Conservation (phyloP, 1,140 invertebrate species). For the Drosophila willistoni region DNA sequence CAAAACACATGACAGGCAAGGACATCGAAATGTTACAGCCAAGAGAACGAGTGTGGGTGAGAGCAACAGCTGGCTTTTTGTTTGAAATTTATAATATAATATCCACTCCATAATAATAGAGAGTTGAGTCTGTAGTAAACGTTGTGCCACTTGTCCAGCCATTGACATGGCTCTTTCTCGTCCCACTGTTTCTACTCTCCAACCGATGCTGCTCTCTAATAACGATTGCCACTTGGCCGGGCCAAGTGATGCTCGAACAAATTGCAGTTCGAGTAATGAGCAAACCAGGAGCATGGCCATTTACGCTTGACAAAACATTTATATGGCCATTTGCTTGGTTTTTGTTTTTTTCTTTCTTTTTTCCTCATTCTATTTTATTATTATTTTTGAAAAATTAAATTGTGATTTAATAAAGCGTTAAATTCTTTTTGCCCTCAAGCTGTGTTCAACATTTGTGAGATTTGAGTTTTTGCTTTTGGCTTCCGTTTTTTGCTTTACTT, state of each 20-base stretch:
- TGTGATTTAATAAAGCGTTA: slow-evolving; percentile 72
- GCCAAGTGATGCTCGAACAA: slow-evolving; percentile 24
- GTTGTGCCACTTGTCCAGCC: slow-evolving; percentile 19
- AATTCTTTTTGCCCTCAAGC: slow-evolving; percentile 54
- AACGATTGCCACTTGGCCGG: slow-evolving; percentile 31
- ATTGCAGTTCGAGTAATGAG: slow-evolving; percentile 29
- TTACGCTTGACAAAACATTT: slow-evolving; percentile 23
- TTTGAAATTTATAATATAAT: slow-evolving; percentile 52
- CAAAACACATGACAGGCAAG: background rate
- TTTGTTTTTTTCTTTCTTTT: background rate
- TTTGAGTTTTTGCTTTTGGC: slow-evolving; percentile 3
- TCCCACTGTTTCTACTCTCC: background rate
- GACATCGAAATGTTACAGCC: slow-evolving; percentile 40
- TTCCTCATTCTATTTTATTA: background rate
- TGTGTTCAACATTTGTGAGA: slow-evolving; percentile 17
- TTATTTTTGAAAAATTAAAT: slow-evolving; percentile 53
- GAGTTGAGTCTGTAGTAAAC: slow-evolving; percentile 18
- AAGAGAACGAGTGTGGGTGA: slow-evolving; percentile 39
- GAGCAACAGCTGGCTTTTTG: slow-evolving; percentile 37
- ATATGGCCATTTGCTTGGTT: slow-evolving; percentile 4
- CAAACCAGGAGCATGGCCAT: slow-evolving; percentile 4
- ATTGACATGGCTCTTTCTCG: slow-evolving; percentile 19
- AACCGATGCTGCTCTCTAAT: slow-evolving; percentile 4
- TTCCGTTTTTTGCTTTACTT: slow-evolving; percentile 35
- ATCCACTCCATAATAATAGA: slow-evolving; percentile 40